Conservation (phyloP, 2,888 invertebrate genomes). For the Seladonia tumulorum region DNA sequence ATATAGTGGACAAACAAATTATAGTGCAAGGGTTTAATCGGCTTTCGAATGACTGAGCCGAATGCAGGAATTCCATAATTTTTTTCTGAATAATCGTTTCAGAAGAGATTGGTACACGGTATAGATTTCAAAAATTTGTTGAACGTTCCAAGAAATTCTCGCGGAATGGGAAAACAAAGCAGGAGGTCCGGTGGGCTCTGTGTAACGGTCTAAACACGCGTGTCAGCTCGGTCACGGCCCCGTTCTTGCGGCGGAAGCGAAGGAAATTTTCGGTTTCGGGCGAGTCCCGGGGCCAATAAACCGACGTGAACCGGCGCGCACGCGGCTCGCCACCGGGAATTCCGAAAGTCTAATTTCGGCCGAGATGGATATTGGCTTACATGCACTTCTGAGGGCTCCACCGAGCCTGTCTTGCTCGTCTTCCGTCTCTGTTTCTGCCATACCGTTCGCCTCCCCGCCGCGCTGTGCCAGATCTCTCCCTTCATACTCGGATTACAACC, state of each 20-base stretch:
- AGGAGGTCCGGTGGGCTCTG: not conserved
- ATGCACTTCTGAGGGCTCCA: constrained; percentile 72
- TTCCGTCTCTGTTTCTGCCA: constrained; percentile 45
- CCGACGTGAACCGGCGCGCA: constrained; percentile 56
- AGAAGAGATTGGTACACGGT: not conserved
- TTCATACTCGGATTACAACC: constrained; percentile 73
- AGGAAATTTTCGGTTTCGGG: constrained; percentile 27
- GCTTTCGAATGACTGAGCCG: too few relatives aligned
- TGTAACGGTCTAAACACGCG: not conserved
- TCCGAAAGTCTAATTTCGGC: constrained; percentile 79
- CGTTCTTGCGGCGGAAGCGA: constrained; percentile 48
- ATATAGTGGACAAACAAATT: too few relatives aligned
- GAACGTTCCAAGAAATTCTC: not conserved
- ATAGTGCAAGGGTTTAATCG: too few relatives aligned
- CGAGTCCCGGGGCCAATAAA: constrained; percentile 65
- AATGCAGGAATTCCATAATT: too few relatives aligned
- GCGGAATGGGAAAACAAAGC: not conserved
- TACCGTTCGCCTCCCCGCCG: constrained; percentile 39
- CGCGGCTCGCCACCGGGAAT: constrained; percentile 67
- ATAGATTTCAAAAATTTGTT: not conserved
- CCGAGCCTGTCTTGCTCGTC: constrained; percentile 34
- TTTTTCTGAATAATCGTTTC: too few relatives aligned
- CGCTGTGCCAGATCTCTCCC: constrained; percentile 62
- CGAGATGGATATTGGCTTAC: constrained; percentile 77
- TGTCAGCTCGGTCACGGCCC: constrained; percentile 28